Base-by-base conservation (phyloP, 2,113 vertebrate genomes). In the Osmerus mordax region DNA sequence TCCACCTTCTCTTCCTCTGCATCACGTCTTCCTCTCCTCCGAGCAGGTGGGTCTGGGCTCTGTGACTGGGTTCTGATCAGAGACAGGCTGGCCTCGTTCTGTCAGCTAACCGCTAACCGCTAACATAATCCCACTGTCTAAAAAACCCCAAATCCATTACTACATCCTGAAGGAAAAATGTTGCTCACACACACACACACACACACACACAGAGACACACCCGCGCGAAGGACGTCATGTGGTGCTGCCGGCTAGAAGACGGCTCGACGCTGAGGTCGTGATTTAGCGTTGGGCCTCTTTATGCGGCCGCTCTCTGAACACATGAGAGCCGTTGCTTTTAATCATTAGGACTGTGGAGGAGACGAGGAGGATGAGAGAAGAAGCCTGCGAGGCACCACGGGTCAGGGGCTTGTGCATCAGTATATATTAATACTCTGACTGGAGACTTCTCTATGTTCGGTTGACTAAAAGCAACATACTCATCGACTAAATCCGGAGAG, bases 61-160 rank as follows among this genome's bases (percentile, higher is more conserved):
- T 67, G 67, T 63, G 80, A 14, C 25, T 66, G 65, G 74, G 67
- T 47, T 47, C 41, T 47, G 64, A 15, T 75, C 63, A 66, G 66
- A 80, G 80, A 82, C 83, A 78, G 73, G 53, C 70, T 82, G 83
- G 70, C 83, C 83, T 74, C 71, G 81, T 76, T 82, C 83, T 85
- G 83, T 85, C 80, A 84, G 68, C 13, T 71, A 65, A 51, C 56
- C 69, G 72, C 83, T 71, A 25, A 70, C 74, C 69, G 47, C 23
- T 9, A 19, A 52, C 51, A 78, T 83, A 78, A 78, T 76, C 81
- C 81, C 71, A 79, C 79, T 75, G 71, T 67, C 58, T 61, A 79
- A 79, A 55, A 0, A 5, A 1, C 41, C 41, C 32, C 65, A 68
- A 68, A 81, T 74, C 72, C 67, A 72, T 62, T 67, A 72, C 41